phyloP scores from a whole-genome alignment of 2,797 vertebrate species.

The Lagorchestes hirsutus region DNA sequence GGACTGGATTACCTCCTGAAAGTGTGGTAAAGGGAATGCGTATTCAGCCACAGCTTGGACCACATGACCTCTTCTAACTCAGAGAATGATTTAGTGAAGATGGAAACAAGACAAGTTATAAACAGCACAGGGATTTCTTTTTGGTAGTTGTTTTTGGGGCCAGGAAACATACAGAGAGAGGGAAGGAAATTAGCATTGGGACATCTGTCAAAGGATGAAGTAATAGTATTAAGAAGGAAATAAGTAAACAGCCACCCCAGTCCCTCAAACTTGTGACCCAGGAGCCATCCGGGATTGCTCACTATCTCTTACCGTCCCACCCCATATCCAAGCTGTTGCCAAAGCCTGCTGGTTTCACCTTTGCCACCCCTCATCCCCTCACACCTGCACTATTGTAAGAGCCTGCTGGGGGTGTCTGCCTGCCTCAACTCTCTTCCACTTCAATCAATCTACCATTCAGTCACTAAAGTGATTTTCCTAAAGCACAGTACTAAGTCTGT shows the following conservation, averaged over 20 bases:
- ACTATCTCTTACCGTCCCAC: not conserved
- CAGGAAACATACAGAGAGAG: not conserved
- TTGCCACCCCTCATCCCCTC: not conserved
- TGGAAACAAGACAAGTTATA: not conserved
- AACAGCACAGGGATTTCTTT: not conserved
- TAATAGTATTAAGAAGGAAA: not conserved
- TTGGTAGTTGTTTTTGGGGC: not conserved
- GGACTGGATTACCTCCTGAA: not conserved
- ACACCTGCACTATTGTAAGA: not conserved
- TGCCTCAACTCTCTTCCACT: not conserved
- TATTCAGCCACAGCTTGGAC: not conserved
- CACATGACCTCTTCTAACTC: not conserved
- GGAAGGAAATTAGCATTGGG: not conserved
- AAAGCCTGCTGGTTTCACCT: not conserved
- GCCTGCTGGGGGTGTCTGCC: not conserved
- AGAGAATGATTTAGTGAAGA: not conserved
- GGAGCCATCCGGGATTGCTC: not conserved
- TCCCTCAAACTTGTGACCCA: not conserved
- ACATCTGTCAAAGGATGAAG: not conserved
- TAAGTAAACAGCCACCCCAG: not conserved
- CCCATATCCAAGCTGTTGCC: not conserved
- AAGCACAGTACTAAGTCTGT: not conserved
- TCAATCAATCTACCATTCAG: not conserved
- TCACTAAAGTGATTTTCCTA: not conserved
- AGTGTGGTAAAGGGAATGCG: not conserved